These are phyloP conservation scores for Aphelinus atriplicis DNA, from an alignment of 1,140 invertebrate species.

Conservation along the genomic window DNA sequence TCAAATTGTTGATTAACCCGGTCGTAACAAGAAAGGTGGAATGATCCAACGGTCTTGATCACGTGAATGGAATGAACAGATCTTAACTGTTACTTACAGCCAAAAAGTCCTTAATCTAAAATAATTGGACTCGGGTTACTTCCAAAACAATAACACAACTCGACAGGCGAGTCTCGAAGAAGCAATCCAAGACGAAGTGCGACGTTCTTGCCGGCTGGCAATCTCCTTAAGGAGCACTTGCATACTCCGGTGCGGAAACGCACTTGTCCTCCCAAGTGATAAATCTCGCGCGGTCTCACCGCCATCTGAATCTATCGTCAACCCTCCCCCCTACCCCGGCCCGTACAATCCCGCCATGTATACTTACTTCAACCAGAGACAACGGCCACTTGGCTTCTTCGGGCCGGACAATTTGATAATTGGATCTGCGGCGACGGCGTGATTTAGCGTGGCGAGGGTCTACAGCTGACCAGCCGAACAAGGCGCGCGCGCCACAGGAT, in stretches of 20 bases:
- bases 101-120: too few relatives aligned
- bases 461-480: conserved; percentile 48
- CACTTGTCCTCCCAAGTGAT: conserved; percentile 44
- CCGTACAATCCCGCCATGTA: too few relatives aligned
- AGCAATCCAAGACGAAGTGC: background rate
- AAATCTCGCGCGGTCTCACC: conserved; percentile 59
- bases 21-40: too few relatives aligned
- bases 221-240: conserved; percentile 8
- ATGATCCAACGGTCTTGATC: too few relatives aligned
- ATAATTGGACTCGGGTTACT: too few relatives aligned
- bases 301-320: conserved; percentile 25
- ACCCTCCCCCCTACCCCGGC: too few relatives aligned
- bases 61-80: too few relatives aligned
- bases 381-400: conserved; percentile 2
- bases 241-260: background rate
- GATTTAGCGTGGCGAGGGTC: conserved; percentile 58
- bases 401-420: conserved; percentile 62
- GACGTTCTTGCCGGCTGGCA: conserved; percentile 9
- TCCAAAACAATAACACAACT: too few relatives aligned
- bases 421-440: conserved; percentile 55
- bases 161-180: background rate
- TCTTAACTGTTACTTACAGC: too few relatives aligned
- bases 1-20: too few relatives aligned
- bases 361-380: too few relatives aligned
- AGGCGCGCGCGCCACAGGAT: background rate